Evolutionary conservation across 1,140 invertebrate genomes (phyloP), one percentile per base, ranked within the genome.

Genomic region (Philopotamus ludificatus): DNA sequence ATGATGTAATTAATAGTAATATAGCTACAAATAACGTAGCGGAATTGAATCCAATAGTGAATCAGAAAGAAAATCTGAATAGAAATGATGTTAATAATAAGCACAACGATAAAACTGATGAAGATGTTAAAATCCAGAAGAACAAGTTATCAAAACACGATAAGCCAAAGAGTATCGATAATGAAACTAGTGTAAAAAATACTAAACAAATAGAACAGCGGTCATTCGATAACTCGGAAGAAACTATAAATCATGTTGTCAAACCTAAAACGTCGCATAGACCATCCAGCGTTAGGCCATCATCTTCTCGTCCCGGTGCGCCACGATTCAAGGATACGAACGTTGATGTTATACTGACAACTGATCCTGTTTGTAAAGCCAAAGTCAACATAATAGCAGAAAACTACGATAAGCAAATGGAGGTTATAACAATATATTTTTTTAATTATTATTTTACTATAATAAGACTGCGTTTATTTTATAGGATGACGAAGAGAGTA

Each of bases 251-350:
- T n/a, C n/a, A n/a, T n/a, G 50, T 26, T 0, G 15, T 22, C n/a
- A 78, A 79, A 53, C 80, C 83, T 1, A 80, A 72, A 66, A 84
- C 81, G 53, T 82, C 80, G 0, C 63, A 86, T 26, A 78, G 86
- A 57, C 86, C 86, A n/a, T 82, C 85, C 15, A 87, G 83, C 71
- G 86, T 86, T 0, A 81, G 90, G 68, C 90, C 90, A 3, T 84
- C 86, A 0, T 92, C 89, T 65, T 88, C 89, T 12, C 81, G 90
- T 60, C 90, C 90, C 0, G 89, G 89, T 47, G 90, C 90, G 21
- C 90, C 91, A 4, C 81, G 86, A 59, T 76, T 89, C 61, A 80
- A 82, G 72, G 81, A 85, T 75, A 68, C 83, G 75, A 77, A 83
- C 74, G 75, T 82, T 70, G 82, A 81, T 55, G 76, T 79, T 21